Conservation (phyloP, 2,888 invertebrate genomes). For the Cataglyphis cursor region DNA sequence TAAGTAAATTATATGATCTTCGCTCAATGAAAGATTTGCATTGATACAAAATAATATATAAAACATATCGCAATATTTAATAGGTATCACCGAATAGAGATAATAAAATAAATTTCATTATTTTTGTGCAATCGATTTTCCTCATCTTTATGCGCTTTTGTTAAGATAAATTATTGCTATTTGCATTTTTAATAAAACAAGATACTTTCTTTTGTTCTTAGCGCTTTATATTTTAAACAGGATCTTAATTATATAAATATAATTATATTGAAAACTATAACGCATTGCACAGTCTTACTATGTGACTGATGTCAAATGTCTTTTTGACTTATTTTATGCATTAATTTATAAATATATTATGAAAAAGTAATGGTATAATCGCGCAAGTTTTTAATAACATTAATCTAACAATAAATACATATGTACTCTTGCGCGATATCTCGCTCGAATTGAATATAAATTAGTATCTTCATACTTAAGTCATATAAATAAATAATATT, state of each 20-base stretch:
- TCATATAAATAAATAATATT: constrained; percentile 64
- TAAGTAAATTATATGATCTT: neutral
- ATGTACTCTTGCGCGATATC: neutral
- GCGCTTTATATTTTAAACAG: constrained; percentile 13
- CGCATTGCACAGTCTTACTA: constrained; percentile 10
- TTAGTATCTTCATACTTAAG: constrained; percentile 44
- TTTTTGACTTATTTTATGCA: constrained; percentile 31
- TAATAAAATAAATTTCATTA: neutral
- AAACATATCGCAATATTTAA: neutral
- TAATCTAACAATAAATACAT: constrained; percentile 12
- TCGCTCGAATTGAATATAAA: constrained; percentile 59
- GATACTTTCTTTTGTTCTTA: neutral
- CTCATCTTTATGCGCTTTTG: neutral
- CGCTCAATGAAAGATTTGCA: neutral
- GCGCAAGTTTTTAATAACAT: constrained; percentile 21
- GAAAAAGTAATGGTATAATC: constrained; percentile 7
- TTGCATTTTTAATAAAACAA: constrained; percentile 8
- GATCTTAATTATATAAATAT: constrained; percentile 33
- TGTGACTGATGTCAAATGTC: constrained; percentile 5
- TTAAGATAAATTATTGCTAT: neutral
- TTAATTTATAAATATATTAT: constrained; percentile 18
- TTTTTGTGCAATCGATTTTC: neutral
- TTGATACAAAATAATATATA: neutral
- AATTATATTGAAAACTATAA: constrained; percentile 26
- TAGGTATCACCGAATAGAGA: neutral